Base-by-base conservation (phyloP, 2,888 invertebrate genomes). In the Lissocephala sabroskyi region DNA sequence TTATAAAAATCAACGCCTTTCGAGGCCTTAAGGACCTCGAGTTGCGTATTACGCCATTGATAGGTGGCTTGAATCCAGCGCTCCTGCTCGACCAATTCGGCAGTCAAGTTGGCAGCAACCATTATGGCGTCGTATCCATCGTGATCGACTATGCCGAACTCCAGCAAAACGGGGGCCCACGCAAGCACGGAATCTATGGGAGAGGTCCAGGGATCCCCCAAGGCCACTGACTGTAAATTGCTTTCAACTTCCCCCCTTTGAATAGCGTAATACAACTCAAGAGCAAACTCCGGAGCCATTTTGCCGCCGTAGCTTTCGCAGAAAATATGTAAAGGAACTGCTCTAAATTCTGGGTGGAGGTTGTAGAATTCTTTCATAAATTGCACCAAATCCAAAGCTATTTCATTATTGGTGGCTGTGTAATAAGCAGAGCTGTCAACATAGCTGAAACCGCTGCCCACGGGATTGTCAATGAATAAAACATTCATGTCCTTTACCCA, bases 291-390 rank as follows among this genome's bases (percentile, higher is more conserved):
- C 0, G 92, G 89, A 0, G 93, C 91, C 94, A 95, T 95, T 85
- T 96, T 96, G 1, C 95, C 96, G 19, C 96, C 96, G 81, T 96
- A 96, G 0, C 95, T 95, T 83, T 96, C 95, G 11, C 91, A 92
- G 73, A 93, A 92, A 55, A 96, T 92, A 79, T 95, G 95, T 29
- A 94, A 85, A 1, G 94, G 92, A 0, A 91, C 87, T 10, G 83
- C 85, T 80, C 88, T 87, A 73, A 95, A 95, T 59, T 89, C 87
- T 0, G 91, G 88, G 70, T 91, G 85, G n/a, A 85, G 79, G 19
- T 84, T 68, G 56, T 92, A 88, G 79, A 96, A 93, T 3, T 86
- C 86, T 62, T 86, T 86, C 83, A 94, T 87, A 23, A 93, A 86
- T 35, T 86, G 85, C 2, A 95, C 86, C 61, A 96, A 89, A 84